Evolutionary conservation across 2,888 invertebrate genomes (phyloP).

Genomic region (Tortricodes alternella): DNA sequence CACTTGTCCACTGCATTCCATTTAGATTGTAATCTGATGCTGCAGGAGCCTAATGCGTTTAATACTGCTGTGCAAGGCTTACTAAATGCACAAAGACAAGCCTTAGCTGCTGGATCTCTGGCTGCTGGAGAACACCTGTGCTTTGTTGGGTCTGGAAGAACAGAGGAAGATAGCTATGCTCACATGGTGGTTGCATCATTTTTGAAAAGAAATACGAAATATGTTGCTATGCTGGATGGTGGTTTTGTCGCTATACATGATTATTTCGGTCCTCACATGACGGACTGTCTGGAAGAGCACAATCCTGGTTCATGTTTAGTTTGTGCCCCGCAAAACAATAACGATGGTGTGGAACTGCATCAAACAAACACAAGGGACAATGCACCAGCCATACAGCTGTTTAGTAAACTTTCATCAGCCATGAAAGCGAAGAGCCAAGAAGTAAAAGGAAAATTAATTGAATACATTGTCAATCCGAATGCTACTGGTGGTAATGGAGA

Average conservation of each 20-base stretch:
- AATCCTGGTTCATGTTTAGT: constrained; percentile 91
- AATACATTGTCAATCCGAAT: constrained; percentile 95
- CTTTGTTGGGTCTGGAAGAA: constrained; percentile 95
- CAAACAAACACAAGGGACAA: constrained; percentile 60
- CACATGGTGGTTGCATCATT: constrained; percentile 99
- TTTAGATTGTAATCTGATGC: constrained; percentile 97
- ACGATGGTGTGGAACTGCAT: constrained; percentile 51
- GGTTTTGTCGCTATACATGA: constrained; percentile 94
- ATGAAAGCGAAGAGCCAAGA: constrained; percentile 96
- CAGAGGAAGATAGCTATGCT: constrained; percentile 97
- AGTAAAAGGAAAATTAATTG: constrained; percentile 94
- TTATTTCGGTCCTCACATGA: constrained; percentile 91
- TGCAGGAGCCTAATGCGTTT: constrained; percentile 97
- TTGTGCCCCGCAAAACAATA: constrained; percentile 84
- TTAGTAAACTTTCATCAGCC: constrained; percentile 92
- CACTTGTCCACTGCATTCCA: constrained; percentile 99
- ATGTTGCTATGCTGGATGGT: constrained; percentile 95
- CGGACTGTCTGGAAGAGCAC: constrained; percentile 93
- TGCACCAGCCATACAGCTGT: constrained; percentile 85
- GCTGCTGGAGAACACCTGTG: constrained; percentile 95
- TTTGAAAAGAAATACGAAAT: constrained; percentile 95
- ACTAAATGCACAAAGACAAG: constrained; percentile 93
- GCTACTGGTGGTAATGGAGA: constrained; percentile 83
- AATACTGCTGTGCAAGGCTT: constrained; percentile 96
- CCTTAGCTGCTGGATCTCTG: constrained; percentile 92